Conservation (phyloP, 2,888 invertebrate genomes). For the Cheilosia impressa region DNA sequence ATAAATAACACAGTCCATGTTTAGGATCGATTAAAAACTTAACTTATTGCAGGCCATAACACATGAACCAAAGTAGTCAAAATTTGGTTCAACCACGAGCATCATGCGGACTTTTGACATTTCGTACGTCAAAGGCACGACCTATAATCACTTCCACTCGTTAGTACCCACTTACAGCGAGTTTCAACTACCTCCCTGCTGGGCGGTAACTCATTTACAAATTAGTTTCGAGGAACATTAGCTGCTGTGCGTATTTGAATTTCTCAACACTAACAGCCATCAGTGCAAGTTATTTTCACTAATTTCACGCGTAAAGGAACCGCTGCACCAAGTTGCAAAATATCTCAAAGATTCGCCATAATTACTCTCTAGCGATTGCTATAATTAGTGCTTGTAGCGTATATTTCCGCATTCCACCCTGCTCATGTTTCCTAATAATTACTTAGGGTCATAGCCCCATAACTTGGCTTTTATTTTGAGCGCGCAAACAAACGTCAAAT, state of each 20-base stretch:
- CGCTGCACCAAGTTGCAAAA: not conserved
- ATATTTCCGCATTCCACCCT: slow-evolving; percentile 33
- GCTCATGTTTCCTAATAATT: slow-evolving; percentile 26
- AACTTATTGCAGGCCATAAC: too few relatives aligned
- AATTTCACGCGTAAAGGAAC: not conserved
- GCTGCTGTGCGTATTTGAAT: not conserved
- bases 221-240: not conserved
- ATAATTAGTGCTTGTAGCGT: slow-evolving; percentile 8
- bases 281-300: slow-evolving; percentile 4
- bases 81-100: not conserved
- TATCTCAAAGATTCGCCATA: not conserved
- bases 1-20: too few relatives aligned
- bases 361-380: slow-evolving; percentile 3
- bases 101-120: not conserved
- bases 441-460: slow-evolving; percentile 34
- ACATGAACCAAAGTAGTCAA: not conserved
- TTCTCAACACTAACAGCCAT: not conserved
- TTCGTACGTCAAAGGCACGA: not conserved
- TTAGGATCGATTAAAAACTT: too few relatives aligned
- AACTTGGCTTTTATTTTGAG: slow-evolving; percentile 23
- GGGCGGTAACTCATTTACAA: not conserved
- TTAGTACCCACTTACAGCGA: not conserved
- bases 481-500: slow-evolving; percentile 50
- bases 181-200: not conserved
- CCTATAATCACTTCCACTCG: not conserved